These are phyloP conservation scores for Onychorhynchus coronatus DNA, from an alignment of 2,113 vertebrate genomes.

Conservation along the genomic window DNA sequence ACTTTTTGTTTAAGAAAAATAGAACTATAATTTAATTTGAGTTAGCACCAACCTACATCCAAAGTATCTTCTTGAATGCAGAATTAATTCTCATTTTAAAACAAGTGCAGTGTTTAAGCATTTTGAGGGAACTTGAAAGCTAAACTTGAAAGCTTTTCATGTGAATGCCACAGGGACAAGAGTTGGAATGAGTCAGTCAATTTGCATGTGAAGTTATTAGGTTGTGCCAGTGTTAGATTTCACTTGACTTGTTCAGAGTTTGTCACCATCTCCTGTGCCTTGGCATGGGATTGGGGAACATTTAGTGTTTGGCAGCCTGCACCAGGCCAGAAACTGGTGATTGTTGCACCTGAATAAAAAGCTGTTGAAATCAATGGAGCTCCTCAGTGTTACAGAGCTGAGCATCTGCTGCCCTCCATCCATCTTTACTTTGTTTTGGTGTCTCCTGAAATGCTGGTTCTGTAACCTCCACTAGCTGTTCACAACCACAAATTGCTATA, in stretches of 20 bases:
- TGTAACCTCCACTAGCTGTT: not conserved
- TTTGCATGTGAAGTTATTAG: not conserved
- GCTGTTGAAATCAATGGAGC: not conserved
- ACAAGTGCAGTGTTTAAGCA: not conserved
- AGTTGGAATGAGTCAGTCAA: not conserved
- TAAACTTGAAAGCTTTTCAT: not conserved
- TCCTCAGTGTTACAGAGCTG: not conserved
- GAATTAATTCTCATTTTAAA: not conserved
- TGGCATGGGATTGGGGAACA: not conserved
- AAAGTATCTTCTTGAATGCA: not conserved
- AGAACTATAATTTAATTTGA: not conserved
- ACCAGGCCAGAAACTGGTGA: not conserved
- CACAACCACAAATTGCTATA: not conserved
- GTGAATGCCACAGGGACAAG: not conserved
- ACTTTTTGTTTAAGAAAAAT: not conserved
- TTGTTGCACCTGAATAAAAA: not conserved
- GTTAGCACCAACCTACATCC: not conserved
- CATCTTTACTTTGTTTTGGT: not conserved
- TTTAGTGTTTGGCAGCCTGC: not conserved
- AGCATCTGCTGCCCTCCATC: not conserved
- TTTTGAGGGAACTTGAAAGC: not conserved
- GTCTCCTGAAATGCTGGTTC: not conserved
- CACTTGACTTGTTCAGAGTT: not conserved
- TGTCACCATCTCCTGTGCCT: not conserved
- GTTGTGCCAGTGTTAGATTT: not conserved